Conservation (phyloP, 2,888 invertebrate species). For the Hoplodrina blanda region DNA sequence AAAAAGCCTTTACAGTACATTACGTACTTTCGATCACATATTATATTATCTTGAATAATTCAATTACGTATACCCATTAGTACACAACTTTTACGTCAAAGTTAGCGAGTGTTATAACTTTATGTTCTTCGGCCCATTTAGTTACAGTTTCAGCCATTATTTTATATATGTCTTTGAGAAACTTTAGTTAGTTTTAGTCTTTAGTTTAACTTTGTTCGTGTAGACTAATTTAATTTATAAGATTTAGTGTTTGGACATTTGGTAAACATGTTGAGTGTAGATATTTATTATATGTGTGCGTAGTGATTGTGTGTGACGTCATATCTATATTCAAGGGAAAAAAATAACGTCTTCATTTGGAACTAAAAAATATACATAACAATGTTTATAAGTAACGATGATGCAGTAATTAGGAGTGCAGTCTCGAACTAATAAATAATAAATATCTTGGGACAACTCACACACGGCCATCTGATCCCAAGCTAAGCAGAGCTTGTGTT, state of each 20-base stretch:
- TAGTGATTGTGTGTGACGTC: background rate
- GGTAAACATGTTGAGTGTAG: background rate
- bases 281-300: too few species aligned
- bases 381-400: too few species aligned
- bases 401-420: too few species aligned
- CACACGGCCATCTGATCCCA: too few species aligned
- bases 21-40: constrained; percentile 6
- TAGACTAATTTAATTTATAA: constrained; percentile 34
- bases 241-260: constrained; percentile 1
- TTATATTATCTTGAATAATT: constrained; percentile 28
- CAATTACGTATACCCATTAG: constrained; percentile 21
- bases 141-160: constrained; percentile 16
- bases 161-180: constrained; percentile 27
- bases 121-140: constrained; percentile 16
- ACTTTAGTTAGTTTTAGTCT: constrained; percentile 9
- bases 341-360: too few species aligned
- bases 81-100: constrained; percentile 27
- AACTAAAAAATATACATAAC: too few species aligned
- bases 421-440: too few species aligned
- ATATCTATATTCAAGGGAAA: background rate
- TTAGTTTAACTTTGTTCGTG: constrained; percentile 28
- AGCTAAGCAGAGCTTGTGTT: too few species aligned
- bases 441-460: too few species aligned
- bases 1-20: too few species aligned
- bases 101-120: constrained; percentile 25